Percentiles rank a stretch among this genome's conserved stretches.
Evolutionary conservation across 1,140 invertebrate species (phyloP).

Genomic region (Oscheius sp.): DNA sequence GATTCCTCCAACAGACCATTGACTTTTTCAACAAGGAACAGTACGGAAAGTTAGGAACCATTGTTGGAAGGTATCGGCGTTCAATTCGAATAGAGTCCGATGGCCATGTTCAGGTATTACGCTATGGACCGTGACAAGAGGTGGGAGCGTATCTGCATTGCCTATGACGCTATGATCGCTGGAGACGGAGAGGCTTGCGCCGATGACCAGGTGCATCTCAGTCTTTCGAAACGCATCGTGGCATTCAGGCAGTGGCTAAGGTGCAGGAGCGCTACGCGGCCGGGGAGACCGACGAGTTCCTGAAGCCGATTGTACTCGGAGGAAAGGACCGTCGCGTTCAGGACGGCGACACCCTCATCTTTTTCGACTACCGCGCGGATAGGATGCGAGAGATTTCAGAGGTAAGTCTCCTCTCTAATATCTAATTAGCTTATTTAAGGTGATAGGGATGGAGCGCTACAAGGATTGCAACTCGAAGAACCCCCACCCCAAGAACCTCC

Average conservation of each 20-base stretch:
- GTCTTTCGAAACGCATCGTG: background rate
- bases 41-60: conserved; percentile 64
- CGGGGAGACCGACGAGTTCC: conserved; percentile 64
- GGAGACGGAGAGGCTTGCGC: conserved; percentile 55
- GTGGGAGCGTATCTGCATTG: conserved; percentile 63
- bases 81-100: background rate
- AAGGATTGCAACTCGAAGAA: conserved; percentile 61
- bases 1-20: conserved; percentile 55
- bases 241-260: conserved; percentile 56
- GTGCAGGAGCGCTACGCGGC: conserved; percentile 56
- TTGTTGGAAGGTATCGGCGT: conserved; percentile 60
- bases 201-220: conserved; percentile 10
- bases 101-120: conserved; percentile 60
- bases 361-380: conserved; percentile 65
- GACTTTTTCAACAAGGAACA: conserved; percentile 46
- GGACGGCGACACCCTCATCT: conserved; percentile 64
- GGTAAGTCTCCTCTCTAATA: conserved; percentile 35
- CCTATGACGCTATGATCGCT: conserved; percentile 64
- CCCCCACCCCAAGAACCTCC: conserved; percentile 53
- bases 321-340: conserved; percentile 45
- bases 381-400: conserved; percentile 64
- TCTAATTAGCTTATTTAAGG: conserved; percentile 3
- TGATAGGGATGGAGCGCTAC: conserved; percentile 62
- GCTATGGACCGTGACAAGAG: conserved; percentile 67
- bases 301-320: conserved; percentile 64